A percentile compares a stretch with the other conserved stretches of the same genome.
Conservation (phyloP, 1,140 invertebrate species). For the Zelostemma sp. region DNA sequence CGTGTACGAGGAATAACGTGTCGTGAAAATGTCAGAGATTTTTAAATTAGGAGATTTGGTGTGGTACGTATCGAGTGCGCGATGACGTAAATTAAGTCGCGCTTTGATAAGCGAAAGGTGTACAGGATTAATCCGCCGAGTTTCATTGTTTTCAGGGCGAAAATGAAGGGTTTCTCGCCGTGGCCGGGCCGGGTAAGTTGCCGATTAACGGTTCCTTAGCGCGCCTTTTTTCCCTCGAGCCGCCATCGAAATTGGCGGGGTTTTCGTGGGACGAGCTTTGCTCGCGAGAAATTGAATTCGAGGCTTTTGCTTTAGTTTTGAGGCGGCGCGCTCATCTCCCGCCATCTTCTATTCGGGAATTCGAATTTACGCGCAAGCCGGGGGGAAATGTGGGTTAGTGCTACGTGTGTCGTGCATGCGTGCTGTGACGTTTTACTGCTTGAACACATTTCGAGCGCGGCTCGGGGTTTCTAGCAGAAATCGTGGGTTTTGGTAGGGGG, state of each 20-base stretch:
- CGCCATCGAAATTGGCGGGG: constrained; percentile 49
- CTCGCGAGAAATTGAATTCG: background rate
- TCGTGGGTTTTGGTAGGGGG: no score
- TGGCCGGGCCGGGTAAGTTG: constrained; percentile 94
- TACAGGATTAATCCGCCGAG: constrained; percentile 5
- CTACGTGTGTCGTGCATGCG: background rate
- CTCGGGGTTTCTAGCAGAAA: no score
- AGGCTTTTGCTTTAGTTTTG: background rate
- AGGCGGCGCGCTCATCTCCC: constrained; percentile 44
- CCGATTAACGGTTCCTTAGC: no score
- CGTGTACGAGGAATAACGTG: constrained; percentile 36
- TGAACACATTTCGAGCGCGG: no score
- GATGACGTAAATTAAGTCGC: constrained; percentile 7
- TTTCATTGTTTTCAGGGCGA: constrained; percentile 84
- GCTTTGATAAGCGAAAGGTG: no score
- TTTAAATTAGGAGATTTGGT: constrained; percentile 82
- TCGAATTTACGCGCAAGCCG: constrained; percentile 65
- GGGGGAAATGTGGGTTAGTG: constrained; percentile 58
- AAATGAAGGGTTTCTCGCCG: constrained; percentile 95
- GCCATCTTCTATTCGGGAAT: constrained; percentile 56
- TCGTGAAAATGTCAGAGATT: constrained; percentile 71
- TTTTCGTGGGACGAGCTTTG: constrained; percentile 10
- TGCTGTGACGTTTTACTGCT: background rate
- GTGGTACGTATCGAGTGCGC: constrained; percentile 73
- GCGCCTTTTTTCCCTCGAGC: no score